Evolutionary conservation across 1,140 invertebrate species (phyloP).

Genomic region (Papilio polytes): DNA sequence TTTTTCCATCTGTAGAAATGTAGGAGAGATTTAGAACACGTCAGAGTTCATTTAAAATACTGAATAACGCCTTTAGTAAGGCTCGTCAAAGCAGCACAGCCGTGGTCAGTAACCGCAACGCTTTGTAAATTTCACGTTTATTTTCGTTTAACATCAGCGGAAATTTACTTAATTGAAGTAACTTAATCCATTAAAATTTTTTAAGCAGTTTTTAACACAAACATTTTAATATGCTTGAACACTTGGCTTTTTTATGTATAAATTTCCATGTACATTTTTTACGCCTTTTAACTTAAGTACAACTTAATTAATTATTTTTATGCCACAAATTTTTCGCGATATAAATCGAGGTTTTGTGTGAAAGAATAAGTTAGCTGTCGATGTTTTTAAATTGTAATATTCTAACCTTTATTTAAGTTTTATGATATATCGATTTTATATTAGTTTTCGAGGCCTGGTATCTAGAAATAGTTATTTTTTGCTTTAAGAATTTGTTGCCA

Average conservation of each 20-base stretch:
- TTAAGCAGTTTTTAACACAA: background rate
- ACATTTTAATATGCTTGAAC: background rate
- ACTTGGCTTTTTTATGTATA: background rate
- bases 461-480: too few relatives aligned
- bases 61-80: background rate
- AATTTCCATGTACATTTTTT: too few relatives aligned
- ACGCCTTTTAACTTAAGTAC: too few relatives aligned
- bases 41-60: background rate
- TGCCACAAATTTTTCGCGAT: too few relatives aligned
- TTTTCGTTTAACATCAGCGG: background rate
- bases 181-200: background rate
- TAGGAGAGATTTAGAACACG: background rate
- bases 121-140: constrained; percentile 12
- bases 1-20: background rate
- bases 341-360: too few relatives aligned
- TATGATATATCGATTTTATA: too few relatives aligned
- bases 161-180: constrained; percentile 8
- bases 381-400: too few relatives aligned
- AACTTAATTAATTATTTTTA: too few relatives aligned
- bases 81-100: background rate
- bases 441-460: too few relatives aligned
- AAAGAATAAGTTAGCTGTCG: too few relatives aligned
- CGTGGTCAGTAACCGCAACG: background rate
- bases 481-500: too few relatives aligned
- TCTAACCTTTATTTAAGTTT: too few relatives aligned